Evolutionary conservation across 2,888 invertebrate species (phyloP).

Genomic region (Sarcophaga caerulescens): DNA sequence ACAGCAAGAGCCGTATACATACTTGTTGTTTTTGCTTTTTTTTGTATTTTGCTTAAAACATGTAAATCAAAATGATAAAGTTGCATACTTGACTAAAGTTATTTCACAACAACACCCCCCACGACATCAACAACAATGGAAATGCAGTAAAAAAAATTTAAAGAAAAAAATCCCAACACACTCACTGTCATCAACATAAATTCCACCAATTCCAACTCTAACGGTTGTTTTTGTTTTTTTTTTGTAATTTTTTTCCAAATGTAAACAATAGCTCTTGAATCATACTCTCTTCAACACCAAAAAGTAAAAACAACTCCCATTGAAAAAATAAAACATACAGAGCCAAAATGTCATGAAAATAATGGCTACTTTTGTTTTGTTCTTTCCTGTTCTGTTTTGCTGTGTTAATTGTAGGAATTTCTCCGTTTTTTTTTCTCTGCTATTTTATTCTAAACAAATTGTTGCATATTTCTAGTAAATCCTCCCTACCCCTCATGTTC

Average conservation of each 20-base stretch:
- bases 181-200: slow-evolving; percentile 30
- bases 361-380: slow-evolving; percentile 57
- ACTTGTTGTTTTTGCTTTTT: not conserved
- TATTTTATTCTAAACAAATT: slow-evolving; percentile 50
- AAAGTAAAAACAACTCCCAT: slow-evolving; percentile 7
- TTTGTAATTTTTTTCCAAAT: not conserved
- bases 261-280: slow-evolving; percentile 69
- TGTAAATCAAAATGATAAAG: slow-evolving; percentile 80
- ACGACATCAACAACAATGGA: slow-evolving; percentile 18
- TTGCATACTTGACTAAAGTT: slow-evolving; percentile 79
- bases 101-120: slow-evolving; percentile 68
- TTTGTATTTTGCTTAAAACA: slow-evolving; percentile 65
- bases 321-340: slow-evolving; percentile 28
- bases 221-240: slow-evolving; percentile 7
- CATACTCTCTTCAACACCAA: slow-evolving; percentile 66
- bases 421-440: not conserved
- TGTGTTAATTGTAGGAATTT: not conserved
- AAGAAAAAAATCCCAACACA: slow-evolving; percentile 70
- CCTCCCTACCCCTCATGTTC: not conserved
- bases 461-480: slow-evolving; percentile 58
- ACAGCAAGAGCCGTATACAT: not conserved
- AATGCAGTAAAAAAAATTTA: slow-evolving; percentile 47
- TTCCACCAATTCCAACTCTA: slow-evolving; percentile 6
- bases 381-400: slow-evolving; percentile 25
- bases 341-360: slow-evolving; percentile 59